Base-by-base conservation (phyloP, 2,797 vertebrate species). In the Epinephelus awoara region DNA sequence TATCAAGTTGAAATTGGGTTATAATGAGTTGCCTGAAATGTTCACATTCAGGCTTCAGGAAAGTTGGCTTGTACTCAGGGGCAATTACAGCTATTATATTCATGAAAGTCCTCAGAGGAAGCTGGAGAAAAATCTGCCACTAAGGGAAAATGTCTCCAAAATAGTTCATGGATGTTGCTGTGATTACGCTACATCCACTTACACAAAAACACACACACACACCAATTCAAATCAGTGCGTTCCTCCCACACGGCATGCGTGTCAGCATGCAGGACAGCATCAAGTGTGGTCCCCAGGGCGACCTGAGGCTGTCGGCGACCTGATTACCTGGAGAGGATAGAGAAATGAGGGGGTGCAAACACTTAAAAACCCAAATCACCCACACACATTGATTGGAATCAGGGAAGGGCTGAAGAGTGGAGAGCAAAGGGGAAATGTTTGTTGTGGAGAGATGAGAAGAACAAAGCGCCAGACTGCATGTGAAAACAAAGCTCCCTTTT, bases 351-450 rank as follows among this genome's bases (percentile, higher is more conserved):
- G 58, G 69, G 58, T 25, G 34, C 51, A 1, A 51, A 66, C 80
- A 59, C 42, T 67, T 68, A 15, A 18, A 61, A 38, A 40, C 17
- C 72, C 68, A 66, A 54, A 47, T 40, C 62, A 40, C 42, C 62
- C 59, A 58, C 57, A 66, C 70, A 52, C 68, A 71, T 21, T 70
- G 88, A 90, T 90, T 88, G 44, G 62, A 86, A 91, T 86, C 76
- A 87, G 78, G 18, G 51, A 49, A 34, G 46, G 18, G 38, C 23
- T 65, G 62, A 50, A 9, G 62, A 59, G 67, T 0, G 2, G 44
- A 17, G 57, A 49, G 38, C 21, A n/a, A n/a, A 67, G 44, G 40
- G 21, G 40, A 54, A 40, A 27, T 59, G 50, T 68, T 74, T 62
- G 51, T 40, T 72, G 50, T 34, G 29, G 77, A 63, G 58, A 65